Base-by-base conservation (phyloP, 2,888 invertebrate genomes). In the Drosophila acutilabella region DNA sequence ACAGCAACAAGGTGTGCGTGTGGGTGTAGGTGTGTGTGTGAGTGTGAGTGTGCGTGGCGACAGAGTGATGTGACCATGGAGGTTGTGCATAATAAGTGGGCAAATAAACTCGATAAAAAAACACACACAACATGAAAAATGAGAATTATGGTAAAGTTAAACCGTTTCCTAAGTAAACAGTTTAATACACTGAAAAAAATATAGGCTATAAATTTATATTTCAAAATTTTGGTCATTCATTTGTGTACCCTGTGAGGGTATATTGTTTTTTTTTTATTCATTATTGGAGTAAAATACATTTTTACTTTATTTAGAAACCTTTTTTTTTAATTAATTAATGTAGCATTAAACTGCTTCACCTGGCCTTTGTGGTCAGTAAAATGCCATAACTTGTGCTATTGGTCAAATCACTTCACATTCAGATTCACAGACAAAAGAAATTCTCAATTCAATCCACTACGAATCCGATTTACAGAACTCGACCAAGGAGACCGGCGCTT, bases 401-500 rank as follows among this genome's bases (percentile, higher is more conserved):
- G 48, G 57, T 23, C 41, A 48, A 50, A 36, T 40, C 62, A 56
- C 56, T 48, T 41, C 16, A 33, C 20, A 20, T 13, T 41, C 41
- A 14, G 30, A 33, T 33, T 33, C 7, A 30, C 18, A 50, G 42
- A 50, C 58, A 16, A 26, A 13, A 16, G n/a, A 18, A n/a, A n/a
- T 26, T 2, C 14, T 16, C 30, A 48, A 30, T 16, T 8, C 14
- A 40, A 6, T 13, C 4, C 14, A 18, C 2, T 6, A 14, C 14
- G 10, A 13, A 58, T 44, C 4, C 8, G 2, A 20, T 40, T 1
- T 18, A 20, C 14, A 42, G 10, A 20, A 50, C 20, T 30, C 41
- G 52, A 56, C 36, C 54, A 38, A 59, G 57, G 23, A 23, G 14
- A 56, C 10, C 18, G 61, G 23, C 38, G 53, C 59, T 53, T 58